phyloP scores from a whole-genome alignment of 2,113 vertebrate genomes.

The Melanostigma gelatinosum region DNA sequence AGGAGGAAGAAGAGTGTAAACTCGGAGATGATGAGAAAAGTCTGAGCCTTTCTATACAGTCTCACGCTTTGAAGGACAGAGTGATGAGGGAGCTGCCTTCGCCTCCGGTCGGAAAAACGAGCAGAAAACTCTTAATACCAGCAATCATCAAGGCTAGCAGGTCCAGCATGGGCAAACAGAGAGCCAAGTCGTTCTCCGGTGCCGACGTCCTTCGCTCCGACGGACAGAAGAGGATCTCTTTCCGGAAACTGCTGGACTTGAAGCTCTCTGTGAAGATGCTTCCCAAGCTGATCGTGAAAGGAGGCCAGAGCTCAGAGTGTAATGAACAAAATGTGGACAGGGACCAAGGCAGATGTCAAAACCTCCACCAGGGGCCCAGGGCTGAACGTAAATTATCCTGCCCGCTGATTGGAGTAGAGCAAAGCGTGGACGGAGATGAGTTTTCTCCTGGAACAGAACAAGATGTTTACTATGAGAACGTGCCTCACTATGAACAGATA shows the following conservation, averaged over 20 bases:
- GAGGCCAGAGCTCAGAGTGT: constrained; percentile 76
- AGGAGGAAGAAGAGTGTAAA: constrained; percentile 22
- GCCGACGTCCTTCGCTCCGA: constrained; percentile 84
- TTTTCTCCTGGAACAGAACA: constrained; percentile 22
- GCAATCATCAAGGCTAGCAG: constrained; percentile 55
- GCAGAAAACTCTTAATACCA: constrained; percentile 82
- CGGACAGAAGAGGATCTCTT: constrained; percentile 85
- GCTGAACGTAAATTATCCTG: constrained; percentile 30
- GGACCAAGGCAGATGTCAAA: not conserved
- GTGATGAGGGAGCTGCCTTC: constrained; percentile 46
- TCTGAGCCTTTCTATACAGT: not conserved
- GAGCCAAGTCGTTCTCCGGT: constrained; percentile 90
- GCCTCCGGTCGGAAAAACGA: constrained; percentile 75
- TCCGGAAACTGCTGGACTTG: constrained; percentile 88
- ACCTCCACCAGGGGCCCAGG: not conserved
- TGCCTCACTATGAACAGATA: constrained; percentile 88
- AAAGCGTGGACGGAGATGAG: constrained; percentile 71
- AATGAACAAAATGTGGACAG: constrained; percentile 47
- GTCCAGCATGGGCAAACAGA: constrained; percentile 81
- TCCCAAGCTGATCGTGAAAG: constrained; percentile 83
- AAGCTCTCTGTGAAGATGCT: constrained; percentile 87
- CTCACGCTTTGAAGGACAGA: constrained; percentile 13
- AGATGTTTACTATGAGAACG: constrained; percentile 83
- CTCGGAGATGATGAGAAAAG: not conserved
- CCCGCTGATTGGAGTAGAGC: constrained; percentile 59